Percentiles rank a stretch among this genome's conserved stretches.
phyloP scores from a whole-genome alignment of 2,888 invertebrate species.

The Mimas tiliae region DNA sequence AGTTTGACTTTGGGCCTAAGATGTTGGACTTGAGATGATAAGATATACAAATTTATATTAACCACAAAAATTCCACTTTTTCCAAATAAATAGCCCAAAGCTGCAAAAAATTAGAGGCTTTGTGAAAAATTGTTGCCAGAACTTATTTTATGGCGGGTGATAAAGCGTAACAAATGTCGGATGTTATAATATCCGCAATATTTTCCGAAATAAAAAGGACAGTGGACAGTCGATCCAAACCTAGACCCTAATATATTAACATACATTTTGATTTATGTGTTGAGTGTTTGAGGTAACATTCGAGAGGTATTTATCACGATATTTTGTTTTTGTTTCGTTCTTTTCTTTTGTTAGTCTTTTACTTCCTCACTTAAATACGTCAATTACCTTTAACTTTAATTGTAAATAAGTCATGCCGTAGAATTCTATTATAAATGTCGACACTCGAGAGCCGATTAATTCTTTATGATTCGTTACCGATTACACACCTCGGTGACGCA shows the following conservation, averaged over 20 bases:
- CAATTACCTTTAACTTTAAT: too few species aligned
- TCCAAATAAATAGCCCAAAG: background rate
- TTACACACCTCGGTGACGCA: too few species aligned
- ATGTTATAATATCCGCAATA: slow-evolving; percentile 16
- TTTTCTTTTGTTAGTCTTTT: too few species aligned
- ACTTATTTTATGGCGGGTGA: slow-evolving; percentile 19
- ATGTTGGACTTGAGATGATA: too few species aligned
- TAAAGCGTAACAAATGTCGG: slow-evolving; percentile 21
- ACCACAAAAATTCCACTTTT: background rate
- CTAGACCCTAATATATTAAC: background rate
- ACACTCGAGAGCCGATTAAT: too few species aligned
- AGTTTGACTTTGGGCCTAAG: too few species aligned
- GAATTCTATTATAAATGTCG: too few species aligned
- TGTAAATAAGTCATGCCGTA: too few species aligned
- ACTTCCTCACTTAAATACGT: too few species aligned
- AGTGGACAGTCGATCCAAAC: slow-evolving; percentile 4
- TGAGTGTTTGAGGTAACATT: background rate
- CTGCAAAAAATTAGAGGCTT: background rate
- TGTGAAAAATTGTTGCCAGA: slow-evolving; percentile 12
- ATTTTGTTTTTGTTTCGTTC: too few species aligned
- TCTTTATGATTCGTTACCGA: too few species aligned
- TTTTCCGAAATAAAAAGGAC: slow-evolving; percentile 6
- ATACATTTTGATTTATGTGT: slow-evolving; percentile 13
- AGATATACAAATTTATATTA: background rate
- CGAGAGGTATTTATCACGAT: background rate